Base-by-base conservation (phyloP, 2,797 vertebrate genomes). In the Scleropages formosus region DNA sequence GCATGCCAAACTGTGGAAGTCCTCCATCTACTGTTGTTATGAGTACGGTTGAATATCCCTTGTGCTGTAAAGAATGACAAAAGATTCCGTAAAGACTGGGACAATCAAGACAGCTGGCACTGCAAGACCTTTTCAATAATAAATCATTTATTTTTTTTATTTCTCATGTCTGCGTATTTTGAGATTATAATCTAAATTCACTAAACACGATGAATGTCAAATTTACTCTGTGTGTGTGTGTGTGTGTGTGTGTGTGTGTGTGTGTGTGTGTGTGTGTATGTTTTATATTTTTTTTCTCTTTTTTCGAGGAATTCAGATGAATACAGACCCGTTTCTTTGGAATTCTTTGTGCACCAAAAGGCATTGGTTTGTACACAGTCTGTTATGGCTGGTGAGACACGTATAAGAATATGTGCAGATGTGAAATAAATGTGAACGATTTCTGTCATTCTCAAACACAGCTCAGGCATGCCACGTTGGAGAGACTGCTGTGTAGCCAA, bases 1-100 rank as follows among this genome's bases (percentile, higher is more conserved):
- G 39, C 39, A 39, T 67, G 53, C 31, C 46, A 44, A n/a, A 66
- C 49, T 68, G 22, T 49, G 13, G 47, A 69, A 8, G 51, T 47
- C 44, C 18, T 69, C 66, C 9, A 24, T 69, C 20, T 69, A 69
- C 20, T 22, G n/a, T 68, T 68, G 65, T n/a, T n/a, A 68, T 67
- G 8, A 67, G 4, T 13, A 39, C 15, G 69, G 26, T 51, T 69
- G 16, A 44, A 44, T 47, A 15, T 51, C 44, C n/a, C 13, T 3
- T 69, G 46, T 69, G 22, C 56, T 56, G 12, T 69, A 44, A 24
- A 47, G 3, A 11, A 68, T 47, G 46, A 49, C 46, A 51, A 68
- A 24, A 49, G 49, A 20, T n/a, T 47, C 24, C 20, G 18, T 39
- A 67, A 49, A 12, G 51, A 68, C 24, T 47, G 22, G 53, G n/a